These are phyloP conservation scores for Gasterosteus nipponicus DNA, from an alignment of 2,113 vertebrate genomes.

Conservation along the genomic window DNA sequence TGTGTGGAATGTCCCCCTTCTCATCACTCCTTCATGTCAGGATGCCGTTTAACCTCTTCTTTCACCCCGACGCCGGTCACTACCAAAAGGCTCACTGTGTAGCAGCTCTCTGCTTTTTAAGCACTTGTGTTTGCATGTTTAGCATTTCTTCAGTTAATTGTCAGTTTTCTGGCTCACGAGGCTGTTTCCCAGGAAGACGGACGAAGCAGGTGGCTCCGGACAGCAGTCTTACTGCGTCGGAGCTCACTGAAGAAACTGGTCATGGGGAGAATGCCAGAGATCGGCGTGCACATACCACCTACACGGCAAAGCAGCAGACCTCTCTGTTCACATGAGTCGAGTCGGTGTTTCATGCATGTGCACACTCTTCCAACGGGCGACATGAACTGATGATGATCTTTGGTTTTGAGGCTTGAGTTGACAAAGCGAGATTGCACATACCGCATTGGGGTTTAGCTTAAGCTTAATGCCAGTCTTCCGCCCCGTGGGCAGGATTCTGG, in stretches of 20 bases:
- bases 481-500: background rate
- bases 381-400: background rate
- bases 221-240: constrained; percentile 11
- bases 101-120: constrained; percentile 4
- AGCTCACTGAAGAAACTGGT: constrained; percentile 7
- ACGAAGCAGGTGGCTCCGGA: constrained; percentile 7
- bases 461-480: constrained; percentile 6
- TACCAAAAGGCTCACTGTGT: constrained; percentile 12
- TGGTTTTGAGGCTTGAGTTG: constrained; percentile 15
- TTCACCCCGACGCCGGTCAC: constrained; percentile 24
- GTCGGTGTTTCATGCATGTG: background rate
- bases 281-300: background rate
- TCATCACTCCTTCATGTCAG: constrained; percentile 23
- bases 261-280: constrained; percentile 9
- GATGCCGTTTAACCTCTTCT: constrained; percentile 27
- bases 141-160: background rate
- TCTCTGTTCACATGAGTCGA: background rate
- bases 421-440: constrained; percentile 8
- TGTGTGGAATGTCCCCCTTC: constrained; percentile 51
- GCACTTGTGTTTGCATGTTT: background rate
- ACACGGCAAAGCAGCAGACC: background rate
- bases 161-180: constrained; percentile 6
- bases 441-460: background rate
- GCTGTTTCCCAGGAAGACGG: constrained; percentile 4
- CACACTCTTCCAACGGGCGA: background rate